Percentiles rank a stretch among this genome's conserved stretches.
phyloP scores from a whole-genome alignment of 2,113 vertebrate genomes.

The Gadus chalcogrammus region DNA sequence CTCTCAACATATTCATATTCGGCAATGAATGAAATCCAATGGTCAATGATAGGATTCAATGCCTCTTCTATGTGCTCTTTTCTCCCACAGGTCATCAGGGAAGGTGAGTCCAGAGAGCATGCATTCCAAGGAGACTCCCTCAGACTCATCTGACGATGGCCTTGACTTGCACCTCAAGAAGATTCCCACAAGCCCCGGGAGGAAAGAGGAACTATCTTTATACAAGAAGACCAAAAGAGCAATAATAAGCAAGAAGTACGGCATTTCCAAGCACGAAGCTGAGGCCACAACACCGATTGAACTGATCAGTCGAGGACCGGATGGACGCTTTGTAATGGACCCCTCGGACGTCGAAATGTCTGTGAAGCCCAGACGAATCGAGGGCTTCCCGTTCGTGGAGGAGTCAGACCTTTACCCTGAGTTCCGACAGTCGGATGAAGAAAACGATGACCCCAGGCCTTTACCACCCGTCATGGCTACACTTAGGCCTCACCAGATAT shows the following conservation, averaged over 20 bases:
- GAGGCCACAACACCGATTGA: conserved; percentile 95
- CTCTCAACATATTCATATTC: no score
- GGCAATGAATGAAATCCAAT: no score
- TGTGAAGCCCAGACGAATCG: conserved; percentile 85
- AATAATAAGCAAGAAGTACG: conserved; percentile 96
- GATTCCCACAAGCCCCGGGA: conserved; percentile 82
- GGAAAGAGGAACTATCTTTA: conserved; percentile 91
- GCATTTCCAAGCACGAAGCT: conserved; percentile 86
- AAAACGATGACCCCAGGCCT: conserved; percentile 89
- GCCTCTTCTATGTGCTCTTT: conserved; percentile 32
- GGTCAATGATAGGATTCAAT: conserved; percentile 6
- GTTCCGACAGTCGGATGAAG: conserved; percentile 96
- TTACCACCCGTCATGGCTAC: conserved; percentile 86
- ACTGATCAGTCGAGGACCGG: conserved; percentile 93
- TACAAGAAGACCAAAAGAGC: conserved; percentile 98
- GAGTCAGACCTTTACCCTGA: conserved; percentile 97
- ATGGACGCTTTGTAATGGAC: conserved; percentile 94
- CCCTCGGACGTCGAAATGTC: conserved; percentile 82
- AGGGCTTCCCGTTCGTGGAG: conserved; percentile 97
- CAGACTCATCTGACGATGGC: conserved; percentile 91
- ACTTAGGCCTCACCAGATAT: conserved; percentile 88
- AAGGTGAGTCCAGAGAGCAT: conserved; percentile 95
- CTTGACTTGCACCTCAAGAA: conserved; percentile 83
- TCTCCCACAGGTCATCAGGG: conserved; percentile 82
- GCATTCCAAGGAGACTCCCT: conserved; percentile 86